phyloP scores from a whole-genome alignment of 92 coral and sea anemone species.

The Actinostola sp. region DNA sequence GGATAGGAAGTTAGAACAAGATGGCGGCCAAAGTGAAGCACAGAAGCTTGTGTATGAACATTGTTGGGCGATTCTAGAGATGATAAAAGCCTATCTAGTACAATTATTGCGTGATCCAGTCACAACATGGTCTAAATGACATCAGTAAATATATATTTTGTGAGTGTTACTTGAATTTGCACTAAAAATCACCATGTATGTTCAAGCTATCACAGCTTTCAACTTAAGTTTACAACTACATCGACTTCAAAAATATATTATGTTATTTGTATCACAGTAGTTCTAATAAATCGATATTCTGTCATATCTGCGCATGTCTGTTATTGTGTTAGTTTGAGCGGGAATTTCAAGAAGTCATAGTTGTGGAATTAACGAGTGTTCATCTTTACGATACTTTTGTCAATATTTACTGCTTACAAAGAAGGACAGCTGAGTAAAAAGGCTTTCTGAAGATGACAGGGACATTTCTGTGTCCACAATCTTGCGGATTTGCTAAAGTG shows the following conservation, averaged over 20 bases:
- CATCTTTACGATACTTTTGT: background rate
- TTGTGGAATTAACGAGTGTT: background rate
- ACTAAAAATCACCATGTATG: too few relatives aligned
- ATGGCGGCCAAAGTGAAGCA: slow-evolving; percentile 13
- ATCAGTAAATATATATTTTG: too few relatives aligned
- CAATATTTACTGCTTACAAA: background rate
- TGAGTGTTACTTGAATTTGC: too few relatives aligned
- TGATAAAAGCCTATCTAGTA: background rate
- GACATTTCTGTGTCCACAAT: slow-evolving; percentile 63
- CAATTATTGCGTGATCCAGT: background rate
- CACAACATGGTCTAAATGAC: too few relatives aligned
- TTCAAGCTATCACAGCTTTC: too few relatives aligned
- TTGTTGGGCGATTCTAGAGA: background rate
- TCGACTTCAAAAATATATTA: background rate
- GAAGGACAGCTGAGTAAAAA: background rate
- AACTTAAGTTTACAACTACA: too few relatives aligned
- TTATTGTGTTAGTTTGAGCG: slow-evolving; percentile 7
- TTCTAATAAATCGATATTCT: background rate
- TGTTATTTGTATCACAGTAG: background rate
- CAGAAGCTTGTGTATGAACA: background rate
- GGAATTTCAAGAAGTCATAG: slow-evolving; percentile 10
- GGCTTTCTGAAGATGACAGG: slow-evolving; percentile 40
- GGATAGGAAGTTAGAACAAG: background rate
- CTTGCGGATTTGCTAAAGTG: slow-evolving; percentile 61
- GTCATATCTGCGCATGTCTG: slow-evolving; percentile 2